Evolutionary conservation across 2,888 invertebrate genomes (phyloP), one percentile per base, ranked within the genome.

Genomic region (Parapristionchus giblindavisi): DNA sequence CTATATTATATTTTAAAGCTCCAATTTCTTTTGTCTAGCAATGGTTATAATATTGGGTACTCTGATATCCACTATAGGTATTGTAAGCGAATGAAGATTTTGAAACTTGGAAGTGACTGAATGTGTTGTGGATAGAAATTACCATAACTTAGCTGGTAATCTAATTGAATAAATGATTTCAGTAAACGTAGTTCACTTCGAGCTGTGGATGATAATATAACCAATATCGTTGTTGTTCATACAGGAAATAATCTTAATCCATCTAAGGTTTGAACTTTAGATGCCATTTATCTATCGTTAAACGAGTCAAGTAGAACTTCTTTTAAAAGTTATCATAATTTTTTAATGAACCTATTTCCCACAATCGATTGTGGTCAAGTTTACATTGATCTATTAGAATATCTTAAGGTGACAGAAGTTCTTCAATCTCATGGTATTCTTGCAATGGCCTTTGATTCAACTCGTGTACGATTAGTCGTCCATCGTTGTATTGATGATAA

Each of bases 161-260:
- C 61, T 17, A 61, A 8, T 34, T 32, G 34, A 11, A 34, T 29
- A 21, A 29, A 36, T 32, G 11, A 6, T 24, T 54, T 34, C 54
- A 71, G 54, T 56, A 38, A 36, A 34, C 65, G 32, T 36, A 27
- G 27, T 5, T 73, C 27, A 24, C 60, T 74, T 38, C 76, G 61
- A 56, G 74, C 79, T 2, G 75, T 77, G 21, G 79, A 79, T 36
- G 77, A 77, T 1, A 79, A 78, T 34, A 79, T 82, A 60, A 85
- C 84, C 11, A 85, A 85, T 76, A 84, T 85, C 78, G 83, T 85
- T 0, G 71, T 85, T 27, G 72, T 85, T 1, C 79, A 80, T 56
- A 82, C 82, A 60, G 77, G 79, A 40, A 77, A 79, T 24, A 76
- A 76, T 24, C 68, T 81, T 40, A 79, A 73, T 0, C 81, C 82